Percentiles rank a stretch among this genome's conserved stretches.
phyloP scores from a whole-genome alignment of 2,113 vertebrate genomes.

The Serinus canaria region DNA sequence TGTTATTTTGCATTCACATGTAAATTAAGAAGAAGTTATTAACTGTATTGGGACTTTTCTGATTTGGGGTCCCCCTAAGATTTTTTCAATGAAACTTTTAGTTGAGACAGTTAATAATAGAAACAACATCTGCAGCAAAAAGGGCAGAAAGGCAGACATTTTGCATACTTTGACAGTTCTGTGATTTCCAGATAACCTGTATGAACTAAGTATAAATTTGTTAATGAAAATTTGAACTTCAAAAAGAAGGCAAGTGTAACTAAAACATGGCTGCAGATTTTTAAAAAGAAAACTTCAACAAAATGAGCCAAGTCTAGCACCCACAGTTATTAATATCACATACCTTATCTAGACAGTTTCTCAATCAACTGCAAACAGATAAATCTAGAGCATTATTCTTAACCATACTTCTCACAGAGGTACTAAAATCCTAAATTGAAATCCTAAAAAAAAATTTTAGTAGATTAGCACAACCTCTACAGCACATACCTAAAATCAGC shows the following conservation, averaged over 20 bases:
- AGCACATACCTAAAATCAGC: neutral
- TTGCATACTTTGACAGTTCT: neutral
- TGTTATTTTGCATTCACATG: neutral
- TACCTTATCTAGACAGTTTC: neutral
- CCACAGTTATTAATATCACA: neutral
- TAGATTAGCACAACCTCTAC: neutral
- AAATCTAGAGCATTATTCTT: neutral
- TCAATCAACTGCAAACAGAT: neutral
- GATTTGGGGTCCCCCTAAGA: neutral
- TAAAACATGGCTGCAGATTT: neutral
- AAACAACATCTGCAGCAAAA: neutral
- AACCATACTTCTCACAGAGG: neutral
- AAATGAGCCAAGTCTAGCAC: neutral
- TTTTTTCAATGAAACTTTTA: neutral
- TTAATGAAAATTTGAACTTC: neutral
- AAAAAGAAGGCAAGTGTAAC: neutral
- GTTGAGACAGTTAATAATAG: neutral
- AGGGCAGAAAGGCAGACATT: neutral
- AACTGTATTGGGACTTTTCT: neutral
- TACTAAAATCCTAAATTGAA: neutral
- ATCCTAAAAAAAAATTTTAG: neutral
- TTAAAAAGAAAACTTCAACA: neutral
- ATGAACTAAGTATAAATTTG: neutral
- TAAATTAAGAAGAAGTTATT: neutral
- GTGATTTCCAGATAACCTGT: neutral